phyloP scores from a whole-genome alignment of 2,113 vertebrate species.

The Rutilus rutilus region DNA sequence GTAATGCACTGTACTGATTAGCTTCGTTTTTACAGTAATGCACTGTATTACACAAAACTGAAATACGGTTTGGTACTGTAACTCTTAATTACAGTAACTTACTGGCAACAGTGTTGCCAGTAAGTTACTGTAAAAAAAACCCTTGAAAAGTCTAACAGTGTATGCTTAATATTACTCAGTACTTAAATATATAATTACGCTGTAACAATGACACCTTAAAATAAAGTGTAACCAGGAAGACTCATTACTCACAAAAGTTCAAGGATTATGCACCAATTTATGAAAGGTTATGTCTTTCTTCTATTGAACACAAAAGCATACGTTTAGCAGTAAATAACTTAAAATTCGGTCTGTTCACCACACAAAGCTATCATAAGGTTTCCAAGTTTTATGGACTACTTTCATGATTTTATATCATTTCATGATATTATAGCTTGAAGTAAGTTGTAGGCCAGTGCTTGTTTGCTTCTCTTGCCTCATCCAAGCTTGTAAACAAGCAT shows the following conservation, averaged over 20 bases:
- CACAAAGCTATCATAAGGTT: background rate
- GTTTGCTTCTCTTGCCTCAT: conserved; percentile 1
- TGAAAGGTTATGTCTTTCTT: background rate
- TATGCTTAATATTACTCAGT: too few species aligned
- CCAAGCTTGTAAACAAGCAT: background rate
- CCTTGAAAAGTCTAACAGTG: too few species aligned
- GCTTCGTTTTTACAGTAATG: too few species aligned
- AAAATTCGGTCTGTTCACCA: background rate
- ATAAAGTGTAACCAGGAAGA: background rate
- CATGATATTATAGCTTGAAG: background rate
- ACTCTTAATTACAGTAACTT: too few species aligned
- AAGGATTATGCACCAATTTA: background rate
- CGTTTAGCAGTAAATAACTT: background rate
- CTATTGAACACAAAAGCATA: background rate
- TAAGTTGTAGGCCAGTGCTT: background rate
- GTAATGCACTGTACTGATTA: too few species aligned
- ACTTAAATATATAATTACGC: too few species aligned
- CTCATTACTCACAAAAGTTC: background rate
- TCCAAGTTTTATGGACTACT: background rate
- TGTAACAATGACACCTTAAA: too few species aligned
- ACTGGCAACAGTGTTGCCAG: too few species aligned
- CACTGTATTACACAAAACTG: too few species aligned
- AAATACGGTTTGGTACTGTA: too few species aligned
- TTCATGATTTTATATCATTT: background rate
- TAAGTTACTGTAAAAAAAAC: too few species aligned